Evolutionary conservation across 2,113 vertebrate species (phyloP).

Genomic region (Irena cyanogastra): DNA sequence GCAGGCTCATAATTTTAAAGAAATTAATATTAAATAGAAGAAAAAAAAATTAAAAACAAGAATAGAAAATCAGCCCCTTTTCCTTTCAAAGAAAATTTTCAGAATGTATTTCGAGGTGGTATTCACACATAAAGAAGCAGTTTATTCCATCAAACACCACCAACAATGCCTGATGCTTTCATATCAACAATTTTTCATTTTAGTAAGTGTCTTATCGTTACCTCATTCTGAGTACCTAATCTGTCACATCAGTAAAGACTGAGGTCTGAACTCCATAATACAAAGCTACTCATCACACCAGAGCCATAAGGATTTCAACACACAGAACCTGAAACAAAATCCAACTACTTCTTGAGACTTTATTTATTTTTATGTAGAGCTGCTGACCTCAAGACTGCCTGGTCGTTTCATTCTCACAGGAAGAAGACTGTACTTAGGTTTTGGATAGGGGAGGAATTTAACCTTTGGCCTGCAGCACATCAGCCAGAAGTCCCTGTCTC

Average conservation of each 20-base stretch:
- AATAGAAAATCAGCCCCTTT: not conserved
- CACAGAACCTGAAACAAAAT: slow-evolving; percentile 37
- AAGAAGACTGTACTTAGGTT: slow-evolving; percentile 54
- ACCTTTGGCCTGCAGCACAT: slow-evolving; percentile 54
- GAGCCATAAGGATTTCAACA: not conserved
- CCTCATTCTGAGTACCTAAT: not conserved
- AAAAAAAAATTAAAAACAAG: not conserved
- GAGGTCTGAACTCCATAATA: not conserved
- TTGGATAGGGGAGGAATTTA: slow-evolving; percentile 53
- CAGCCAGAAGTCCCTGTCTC: slow-evolving; percentile 49
- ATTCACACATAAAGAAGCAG: not conserved
- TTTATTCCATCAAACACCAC: not conserved
- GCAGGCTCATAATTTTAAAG: not conserved
- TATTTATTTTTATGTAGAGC: slow-evolving; percentile 61
- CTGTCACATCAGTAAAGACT: not conserved
- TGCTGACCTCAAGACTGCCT: slow-evolving; percentile 56
- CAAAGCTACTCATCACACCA: not conserved
- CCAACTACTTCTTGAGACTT: slow-evolving; percentile 20
- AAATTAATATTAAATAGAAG: not conserved
- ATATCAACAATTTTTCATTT: not conserved
- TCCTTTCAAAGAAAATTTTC: not conserved
- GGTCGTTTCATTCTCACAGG: slow-evolving; percentile 68
- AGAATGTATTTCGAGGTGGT: not conserved
- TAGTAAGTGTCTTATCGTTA: not conserved
- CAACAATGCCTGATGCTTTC: not conserved